Percentiles rank a stretch among this genome's conserved stretches.
phyloP scores from a whole-genome alignment of 2,888 invertebrate species.

The Atherix ibis region DNA sequence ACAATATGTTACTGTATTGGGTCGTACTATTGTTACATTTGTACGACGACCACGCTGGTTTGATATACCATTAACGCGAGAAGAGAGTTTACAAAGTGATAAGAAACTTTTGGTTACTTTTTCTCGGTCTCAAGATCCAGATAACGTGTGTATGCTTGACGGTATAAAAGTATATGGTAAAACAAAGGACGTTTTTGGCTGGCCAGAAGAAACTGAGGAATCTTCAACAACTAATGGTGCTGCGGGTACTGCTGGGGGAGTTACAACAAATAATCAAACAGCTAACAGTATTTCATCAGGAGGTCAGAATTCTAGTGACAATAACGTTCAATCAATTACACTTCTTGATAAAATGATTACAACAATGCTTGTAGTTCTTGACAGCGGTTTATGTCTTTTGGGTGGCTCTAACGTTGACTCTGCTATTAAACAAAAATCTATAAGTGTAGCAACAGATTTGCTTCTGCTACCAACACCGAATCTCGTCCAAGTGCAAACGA shows the following conservation, averaged over 20 bases:
- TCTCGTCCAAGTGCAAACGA: conserved; percentile 59
- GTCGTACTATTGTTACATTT: conserved; percentile 54
- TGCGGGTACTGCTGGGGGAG: conserved; percentile 20
- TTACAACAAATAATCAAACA: conserved; percentile 19
- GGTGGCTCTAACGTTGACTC: conserved; percentile 34
- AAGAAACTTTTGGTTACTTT: conserved; percentile 74
- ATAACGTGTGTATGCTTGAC: conserved; percentile 83
- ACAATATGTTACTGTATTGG: conserved; percentile 29
- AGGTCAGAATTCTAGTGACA: conserved; percentile 11
- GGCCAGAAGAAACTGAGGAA: conserved; percentile 93
- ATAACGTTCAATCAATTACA: conserved; percentile 21
- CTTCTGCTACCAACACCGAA: conserved; percentile 55
- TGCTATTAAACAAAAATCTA: conserved; percentile 37
- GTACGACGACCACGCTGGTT: conserved; percentile 78
- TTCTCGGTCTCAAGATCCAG: conserved; percentile 72
- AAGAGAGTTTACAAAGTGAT: conserved; percentile 84
- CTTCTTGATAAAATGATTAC: conserved; percentile 43
- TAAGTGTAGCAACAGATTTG: conserved; percentile 41
- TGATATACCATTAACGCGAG: conserved; percentile 84
- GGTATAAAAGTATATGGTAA: conserved; percentile 91
- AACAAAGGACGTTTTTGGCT: conserved; percentile 88
- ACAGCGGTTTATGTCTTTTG: conserved; percentile 49
- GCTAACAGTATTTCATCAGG: conserved; percentile 17
- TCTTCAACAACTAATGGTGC: conserved; percentile 27
- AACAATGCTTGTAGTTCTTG: conserved; percentile 54